phyloP scores from a whole-genome alignment of 1,140 invertebrate genomes.

The Drosophila lacertosa region DNA sequence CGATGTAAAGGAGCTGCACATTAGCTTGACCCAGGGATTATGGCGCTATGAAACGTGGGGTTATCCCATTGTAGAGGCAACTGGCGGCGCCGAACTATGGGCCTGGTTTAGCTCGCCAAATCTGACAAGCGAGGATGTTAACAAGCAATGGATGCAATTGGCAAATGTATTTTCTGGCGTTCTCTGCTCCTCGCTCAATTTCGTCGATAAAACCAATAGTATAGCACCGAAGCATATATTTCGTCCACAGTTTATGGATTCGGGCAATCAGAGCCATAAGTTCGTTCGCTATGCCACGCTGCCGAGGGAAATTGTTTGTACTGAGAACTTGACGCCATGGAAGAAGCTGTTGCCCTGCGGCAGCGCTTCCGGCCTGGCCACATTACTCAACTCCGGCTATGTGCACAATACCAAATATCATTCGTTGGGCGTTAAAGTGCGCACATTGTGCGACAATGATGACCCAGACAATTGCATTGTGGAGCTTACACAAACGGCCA shows the following conservation, averaged over 20 bases:
- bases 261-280: constrained; percentile 86
- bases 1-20: constrained; percentile 94
- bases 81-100: constrained; percentile 96
- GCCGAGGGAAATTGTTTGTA: constrained; percentile 98
- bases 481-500: constrained; percentile 93
- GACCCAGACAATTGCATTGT: constrained; percentile 87
- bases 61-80: constrained; percentile 93
- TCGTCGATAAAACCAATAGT: constrained; percentile 95
- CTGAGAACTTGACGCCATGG: constrained; percentile 99
- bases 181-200: constrained; percentile 98
- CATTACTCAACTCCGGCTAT: constrained; percentile 94
- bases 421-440: constrained; percentile 94
- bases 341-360: constrained; percentile 98
- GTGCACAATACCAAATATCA: constrained; percentile 98
- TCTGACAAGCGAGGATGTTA: constrained; percentile 86
- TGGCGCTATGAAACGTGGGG: constrained; percentile 98
- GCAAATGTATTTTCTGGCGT: constrained; percentile 96
- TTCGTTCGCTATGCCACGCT: constrained; percentile 90
- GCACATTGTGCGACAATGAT: constrained; percentile 89
- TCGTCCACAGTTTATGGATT: constrained; percentile 87
- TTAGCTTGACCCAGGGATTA: constrained; percentile 95
- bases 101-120: constrained; percentile 91
- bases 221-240: constrained; percentile 93
- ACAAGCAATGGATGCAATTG: constrained; percentile 94
- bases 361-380: constrained; percentile 92